These are phyloP conservation scores for Leuciscus idus DNA, from an alignment of 2,113 vertebrate species.

Conservation along the genomic window DNA sequence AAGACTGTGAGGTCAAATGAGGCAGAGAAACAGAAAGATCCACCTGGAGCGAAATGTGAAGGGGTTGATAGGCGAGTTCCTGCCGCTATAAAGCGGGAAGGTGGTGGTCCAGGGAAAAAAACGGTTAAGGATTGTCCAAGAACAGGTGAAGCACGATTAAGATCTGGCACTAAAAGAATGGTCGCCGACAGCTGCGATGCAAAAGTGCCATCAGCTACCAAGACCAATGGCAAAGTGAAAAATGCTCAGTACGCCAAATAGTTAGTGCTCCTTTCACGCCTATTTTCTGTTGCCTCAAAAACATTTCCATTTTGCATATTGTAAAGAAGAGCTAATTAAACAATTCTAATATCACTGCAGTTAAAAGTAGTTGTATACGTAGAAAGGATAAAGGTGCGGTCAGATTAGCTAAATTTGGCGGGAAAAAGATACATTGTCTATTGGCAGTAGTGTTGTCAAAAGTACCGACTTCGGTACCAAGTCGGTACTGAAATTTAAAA, in stretches of 20 bases:
- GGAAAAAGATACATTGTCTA: not conserved
- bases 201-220: conserved; percentile 64
- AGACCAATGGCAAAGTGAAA: conserved; percentile 72
- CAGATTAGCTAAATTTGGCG: not conserved
- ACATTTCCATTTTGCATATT: not conserved
- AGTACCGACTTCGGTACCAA: no score
- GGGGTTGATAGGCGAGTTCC: conserved; percentile 65
- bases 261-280: conserved; percentile 36
- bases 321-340: conserved; percentile 21
- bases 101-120: conserved; percentile 61
- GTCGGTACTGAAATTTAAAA: no score
- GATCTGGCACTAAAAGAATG: conserved; percentile 65
- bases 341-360: not conserved
- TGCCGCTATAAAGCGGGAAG: conserved; percentile 66
- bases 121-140: conserved; percentile 70
- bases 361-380: not conserved
- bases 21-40: conserved; percentile 70
- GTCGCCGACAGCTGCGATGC: conserved; percentile 64
- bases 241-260: conserved; percentile 75
- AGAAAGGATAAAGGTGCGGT: not conserved
- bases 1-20: conserved; percentile 66
- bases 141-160: conserved; percentile 57
- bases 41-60: conserved; percentile 56
- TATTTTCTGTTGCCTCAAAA: conserved; percentile 4
- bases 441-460: no score